Conservation (phyloP, 2,888 invertebrate species). For the Apodemia mormo region DNA sequence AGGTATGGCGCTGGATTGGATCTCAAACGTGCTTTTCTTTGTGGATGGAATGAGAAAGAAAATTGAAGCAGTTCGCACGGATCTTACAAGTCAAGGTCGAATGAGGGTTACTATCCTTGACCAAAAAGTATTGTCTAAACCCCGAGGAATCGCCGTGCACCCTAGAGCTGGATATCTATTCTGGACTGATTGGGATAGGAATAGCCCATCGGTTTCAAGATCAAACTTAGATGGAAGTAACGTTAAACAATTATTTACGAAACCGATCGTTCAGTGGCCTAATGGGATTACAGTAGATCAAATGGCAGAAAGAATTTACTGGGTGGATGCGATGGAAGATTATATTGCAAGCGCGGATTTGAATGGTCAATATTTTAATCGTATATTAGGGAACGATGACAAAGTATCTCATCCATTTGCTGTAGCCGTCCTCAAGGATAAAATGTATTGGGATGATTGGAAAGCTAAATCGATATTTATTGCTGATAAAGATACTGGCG, state of each 20-base stretch:
- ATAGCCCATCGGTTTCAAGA: conserved; percentile 88
- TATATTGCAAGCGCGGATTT: conserved; percentile 90
- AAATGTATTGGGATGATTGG: conserved; percentile 96
- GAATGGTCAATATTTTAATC: conserved; percentile 85
- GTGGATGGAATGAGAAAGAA: conserved; percentile 90
- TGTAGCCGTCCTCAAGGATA: conserved; percentile 91
- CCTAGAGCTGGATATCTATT: conserved; percentile 89
- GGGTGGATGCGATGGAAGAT: conserved; percentile 92
- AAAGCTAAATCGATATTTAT: conserved; percentile 88
- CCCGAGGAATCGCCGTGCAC: conserved; percentile 91
- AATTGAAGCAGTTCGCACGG: conserved; percentile 90
- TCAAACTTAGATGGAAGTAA: conserved; percentile 90
- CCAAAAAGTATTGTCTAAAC: conserved; percentile 84
- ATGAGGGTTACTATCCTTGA: conserved; percentile 90
- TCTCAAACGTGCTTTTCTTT: conserved; percentile 92
- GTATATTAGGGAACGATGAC: conserved; percentile 84
- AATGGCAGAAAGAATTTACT: conserved; percentile 90
- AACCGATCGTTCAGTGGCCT: conserved; percentile 89
- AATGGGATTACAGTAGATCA: conserved; percentile 94
- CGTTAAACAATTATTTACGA: conserved; percentile 83
- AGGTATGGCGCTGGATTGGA: conserved; percentile 95
- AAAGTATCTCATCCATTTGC: conserved; percentile 92
- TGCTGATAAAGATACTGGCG: conserved; percentile 89
- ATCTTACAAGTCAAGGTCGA: conserved; percentile 81
- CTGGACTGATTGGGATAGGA: conserved; percentile 94